Base-by-base conservation (phyloP, 2,113 vertebrate genomes). In the Centropristis striata region DNA sequence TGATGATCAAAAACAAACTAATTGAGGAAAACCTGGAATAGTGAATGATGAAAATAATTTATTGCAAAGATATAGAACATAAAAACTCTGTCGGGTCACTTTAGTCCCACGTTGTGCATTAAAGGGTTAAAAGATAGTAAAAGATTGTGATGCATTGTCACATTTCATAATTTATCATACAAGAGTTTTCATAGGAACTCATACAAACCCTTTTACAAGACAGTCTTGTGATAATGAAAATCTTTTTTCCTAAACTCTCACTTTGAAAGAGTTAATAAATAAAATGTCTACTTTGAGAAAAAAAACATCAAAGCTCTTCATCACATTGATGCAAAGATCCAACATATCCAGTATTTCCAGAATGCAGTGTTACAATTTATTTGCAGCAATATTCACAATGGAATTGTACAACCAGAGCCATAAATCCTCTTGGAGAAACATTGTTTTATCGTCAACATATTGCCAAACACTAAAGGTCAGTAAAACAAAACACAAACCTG, bases 301-400 rank as follows among this genome's bases (percentile, higher is more conserved):
- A 18, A 51, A 65, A 21, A 59, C 36, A 46, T 59, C 16, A 32
- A 32, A 2, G 8, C 47, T 55, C 46, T 79, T 86, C 78, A 76
- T 84, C 81, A 84, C 77, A 78, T 79, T 84, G 75, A 84, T 81
- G 81, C 74, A 78, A 78, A 63, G 25, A 25, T 61, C 53, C 23
- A 12, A 36, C 57, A 60, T 66, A 27, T 50, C 46, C 50, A 73
- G 27, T 16, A 41, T 32, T 0, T 14, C 20, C 23, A 46, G 12
- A 49, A 32, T 36, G 25, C 32, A 49, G 49, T 18, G 15, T 21
- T 4, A 12, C 49, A 1, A 46, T 12, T 4, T 2, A 73, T 44
- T 37, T 46, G 20, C 18, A 23, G 36, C 39, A 37, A 2, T 32
- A 53, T 37, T 25, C 28, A 49, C 20, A 28, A 25, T 5, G 16